A percentile compares a stretch with the other conserved stretches of the same genome.
These are phyloP conservation scores for Mystacides longicornis DNA, from an alignment of 2,888 invertebrate species.

Conservation along the genomic window DNA sequence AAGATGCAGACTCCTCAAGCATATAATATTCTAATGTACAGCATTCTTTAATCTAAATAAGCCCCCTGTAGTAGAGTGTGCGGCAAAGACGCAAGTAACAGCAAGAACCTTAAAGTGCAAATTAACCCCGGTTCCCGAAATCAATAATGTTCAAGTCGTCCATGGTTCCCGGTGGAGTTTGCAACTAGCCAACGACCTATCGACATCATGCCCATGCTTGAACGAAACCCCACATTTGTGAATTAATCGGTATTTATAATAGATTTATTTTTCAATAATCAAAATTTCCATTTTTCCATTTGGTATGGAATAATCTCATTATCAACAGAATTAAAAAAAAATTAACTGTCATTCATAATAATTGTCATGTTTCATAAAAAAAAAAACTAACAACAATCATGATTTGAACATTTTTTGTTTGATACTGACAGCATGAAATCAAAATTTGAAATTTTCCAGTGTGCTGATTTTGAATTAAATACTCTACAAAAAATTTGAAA, in stretches of 20 bases:
- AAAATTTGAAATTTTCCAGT: too few relatives aligned
- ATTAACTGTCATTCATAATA: too few relatives aligned
- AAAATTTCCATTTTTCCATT: not conserved
- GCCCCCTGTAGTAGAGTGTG: too few relatives aligned
- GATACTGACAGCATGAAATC: too few relatives aligned
- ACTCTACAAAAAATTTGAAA: too few relatives aligned
- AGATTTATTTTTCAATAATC: not conserved
- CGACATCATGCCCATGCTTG: conserved; percentile 9
- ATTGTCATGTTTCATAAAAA: too few relatives aligned
- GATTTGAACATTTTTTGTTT: too few relatives aligned
- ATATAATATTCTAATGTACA: too few relatives aligned
- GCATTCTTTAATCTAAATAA: not conserved
- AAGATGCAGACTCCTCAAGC: conserved; percentile 1
- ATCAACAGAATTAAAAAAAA: too few relatives aligned
- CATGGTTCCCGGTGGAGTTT: not conserved
- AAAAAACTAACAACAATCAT: too few relatives aligned
- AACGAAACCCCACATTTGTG: conserved; percentile 20
- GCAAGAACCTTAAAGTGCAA: not conserved
- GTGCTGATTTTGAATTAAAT: too few relatives aligned
- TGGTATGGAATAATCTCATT: not conserved
- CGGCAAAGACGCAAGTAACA: not conserved
- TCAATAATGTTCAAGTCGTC: conserved; percentile 9
- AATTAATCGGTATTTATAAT: conserved; percentile 23
- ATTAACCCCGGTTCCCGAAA: not conserved
- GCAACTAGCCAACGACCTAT: conserved; percentile 8